Base-by-base conservation (phyloP, 2,797 vertebrate genomes). In the Dendrocincla tyrannina region DNA sequence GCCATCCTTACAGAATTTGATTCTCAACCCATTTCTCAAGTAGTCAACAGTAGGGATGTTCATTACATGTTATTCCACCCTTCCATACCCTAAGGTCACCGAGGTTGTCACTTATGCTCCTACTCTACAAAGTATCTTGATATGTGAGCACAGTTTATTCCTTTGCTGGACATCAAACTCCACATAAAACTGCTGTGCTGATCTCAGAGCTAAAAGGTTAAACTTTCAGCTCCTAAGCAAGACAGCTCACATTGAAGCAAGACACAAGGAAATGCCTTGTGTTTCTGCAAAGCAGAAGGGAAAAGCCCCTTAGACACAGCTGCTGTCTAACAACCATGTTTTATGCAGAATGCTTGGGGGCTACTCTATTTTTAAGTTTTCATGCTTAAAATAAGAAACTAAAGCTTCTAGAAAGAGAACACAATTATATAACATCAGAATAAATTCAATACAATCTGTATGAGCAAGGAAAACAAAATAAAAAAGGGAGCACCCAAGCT, bases 321-420 rank as follows among this genome's bases (percentile, higher is more conserved):
- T 93, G 67, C 82, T 78, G 28, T 73, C 63, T 89, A 86, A 92
- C 66, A 88, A 69, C 47, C 44, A 18, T 46, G 24, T 62, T 96
- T 96, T 91, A 93, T 69, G 89, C 76, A 91, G 66, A 92, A 77
- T 0, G 20, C 76, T 92, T 39, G 47, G 79, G 75, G 66, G 82
- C 73, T 81, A 78, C 85, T 86, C 85, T 93, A 66, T 85, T 94
- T 96, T 96, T 84, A 85, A 75, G 73, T 79, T 94, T 91, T 59
- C 69, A 89, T 49, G 79, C 58, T 46, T 84, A 89, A 92, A 95
- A 84, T 30, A 89, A 81, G 79, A 56, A 94, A 50, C 67, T 86
- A 89, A 81, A 88, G 47, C 84, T 95, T 69, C 84, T 95, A 60
- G 63, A 92, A 95, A 68, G 67, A 81, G 86, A 91, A 55, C 37